phyloP scores from a whole-genome alignment of 2,113 vertebrate species.

The Phrynosoma blainvillii region DNA sequence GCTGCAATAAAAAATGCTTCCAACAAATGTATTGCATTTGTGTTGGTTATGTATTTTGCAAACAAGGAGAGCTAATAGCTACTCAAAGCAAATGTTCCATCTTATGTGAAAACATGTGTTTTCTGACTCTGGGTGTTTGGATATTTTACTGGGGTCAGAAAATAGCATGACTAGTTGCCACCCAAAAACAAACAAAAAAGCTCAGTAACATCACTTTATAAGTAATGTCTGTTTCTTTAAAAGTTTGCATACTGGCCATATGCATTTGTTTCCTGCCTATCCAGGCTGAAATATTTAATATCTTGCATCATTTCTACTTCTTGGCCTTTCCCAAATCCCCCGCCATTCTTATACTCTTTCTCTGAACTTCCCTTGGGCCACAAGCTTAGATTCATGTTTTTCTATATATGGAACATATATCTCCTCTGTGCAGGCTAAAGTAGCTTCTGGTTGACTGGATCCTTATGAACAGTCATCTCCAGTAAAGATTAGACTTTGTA shows the following conservation, averaged over 20 bases:
- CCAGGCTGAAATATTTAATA: constrained; percentile 63
- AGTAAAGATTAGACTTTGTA: rapidly evolving
- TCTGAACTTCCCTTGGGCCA: constrained; percentile 64
- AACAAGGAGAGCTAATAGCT: too few species aligned
- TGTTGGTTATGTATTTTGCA: too few species aligned
- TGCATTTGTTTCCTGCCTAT: constrained; percentile 54
- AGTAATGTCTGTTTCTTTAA: constrained; percentile 20
- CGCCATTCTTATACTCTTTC: constrained; percentile 55
- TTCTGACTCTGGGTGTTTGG: too few species aligned
- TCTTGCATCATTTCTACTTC: constrained; percentile 61
- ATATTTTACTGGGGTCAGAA: too few species aligned
- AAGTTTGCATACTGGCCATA: constrained; percentile 27
- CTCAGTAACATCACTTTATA: background rate
- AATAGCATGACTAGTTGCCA: too few species aligned
- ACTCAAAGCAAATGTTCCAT: too few species aligned
- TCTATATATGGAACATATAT: constrained; percentile 53
- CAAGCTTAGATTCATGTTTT: background rate
- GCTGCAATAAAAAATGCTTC: too few species aligned
- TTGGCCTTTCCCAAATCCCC: constrained; percentile 39
- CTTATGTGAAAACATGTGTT: too few species aligned
- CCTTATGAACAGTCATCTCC: background rate
- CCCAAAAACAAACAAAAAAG: too few species aligned
- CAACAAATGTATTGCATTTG: too few species aligned
- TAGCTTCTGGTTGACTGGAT: constrained; percentile 34
- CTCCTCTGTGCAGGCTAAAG: constrained; percentile 17